These are phyloP conservation scores for Smutsia gigantea DNA, from an alignment of 2,797 vertebrate genomes.

Conservation along the genomic window DNA sequence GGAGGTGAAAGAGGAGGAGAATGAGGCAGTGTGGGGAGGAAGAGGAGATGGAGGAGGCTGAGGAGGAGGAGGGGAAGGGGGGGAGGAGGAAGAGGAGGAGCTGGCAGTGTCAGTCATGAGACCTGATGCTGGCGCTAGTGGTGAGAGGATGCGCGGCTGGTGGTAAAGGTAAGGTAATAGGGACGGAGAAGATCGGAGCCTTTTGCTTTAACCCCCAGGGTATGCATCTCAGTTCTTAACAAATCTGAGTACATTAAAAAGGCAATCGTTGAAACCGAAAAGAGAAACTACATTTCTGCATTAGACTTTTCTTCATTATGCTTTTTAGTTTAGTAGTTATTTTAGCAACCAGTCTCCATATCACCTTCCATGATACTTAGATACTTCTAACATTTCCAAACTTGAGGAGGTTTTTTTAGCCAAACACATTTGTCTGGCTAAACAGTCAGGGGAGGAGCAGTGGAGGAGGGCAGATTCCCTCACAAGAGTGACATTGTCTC, in stretches of 20 bases:
- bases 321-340: background rate
- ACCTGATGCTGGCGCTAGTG: too few relatives aligned
- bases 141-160: background rate
- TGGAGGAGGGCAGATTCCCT: background rate
- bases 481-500: background rate
- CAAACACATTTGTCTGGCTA: background rate
- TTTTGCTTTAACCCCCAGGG: background rate
- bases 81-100: background rate
- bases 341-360: background rate
- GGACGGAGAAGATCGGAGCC: fast-evolving
- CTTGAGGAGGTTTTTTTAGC: background rate
- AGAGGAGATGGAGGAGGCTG: too few relatives aligned
- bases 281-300: background rate
- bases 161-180: background rate
- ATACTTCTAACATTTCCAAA: background rate
- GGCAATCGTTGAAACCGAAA: background rate
- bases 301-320: background rate
- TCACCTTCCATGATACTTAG: background rate
- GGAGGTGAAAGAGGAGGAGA: background rate
- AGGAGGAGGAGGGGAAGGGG: background rate
- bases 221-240: background rate
- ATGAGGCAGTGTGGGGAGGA: too few relatives aligned
- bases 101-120: fast-evolving
- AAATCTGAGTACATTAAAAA: background rate
- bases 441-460: background rate